Evolutionary conservation across 2,113 vertebrate species (phyloP).

Genomic region (Protomyctophum bolini): DNA sequence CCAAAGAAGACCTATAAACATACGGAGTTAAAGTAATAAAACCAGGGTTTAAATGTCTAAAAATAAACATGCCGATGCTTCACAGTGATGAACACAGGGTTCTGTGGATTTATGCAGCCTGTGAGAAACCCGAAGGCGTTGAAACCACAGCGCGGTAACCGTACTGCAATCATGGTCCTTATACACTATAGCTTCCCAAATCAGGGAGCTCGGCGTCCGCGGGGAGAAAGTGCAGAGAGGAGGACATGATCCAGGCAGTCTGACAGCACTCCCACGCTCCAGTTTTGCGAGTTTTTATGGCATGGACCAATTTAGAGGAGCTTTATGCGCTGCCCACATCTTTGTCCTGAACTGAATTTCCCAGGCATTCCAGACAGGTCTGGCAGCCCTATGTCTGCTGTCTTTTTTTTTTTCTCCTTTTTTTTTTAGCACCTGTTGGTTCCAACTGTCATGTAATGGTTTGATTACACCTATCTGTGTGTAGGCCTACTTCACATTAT

Average conservation of each 20-base stretch:
- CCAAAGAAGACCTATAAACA: too few species aligned
- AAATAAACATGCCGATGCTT: too few species aligned
- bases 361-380: constrained; percentile 11
- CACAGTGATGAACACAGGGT: neutral
- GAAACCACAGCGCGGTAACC: too few species aligned
- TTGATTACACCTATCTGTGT: too few species aligned
- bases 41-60: too few species aligned
- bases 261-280: constrained; percentile 30
- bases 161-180: neutral
- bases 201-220: neutral
- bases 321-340: constrained; percentile 2
- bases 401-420: too few species aligned
- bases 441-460: too few species aligned
- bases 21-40: too few species aligned
- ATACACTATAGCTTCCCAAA: neutral
- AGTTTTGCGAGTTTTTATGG: constrained; percentile 12
- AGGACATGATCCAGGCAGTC: constrained; percentile 17
- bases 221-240: neutral
- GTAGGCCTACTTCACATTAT: too few species aligned
- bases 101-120: neutral
- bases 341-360: neutral
- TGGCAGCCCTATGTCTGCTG: too few species aligned
- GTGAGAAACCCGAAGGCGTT: neutral
- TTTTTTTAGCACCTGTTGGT: too few species aligned
- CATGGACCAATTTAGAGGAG: neutral